Conservation (phyloP, 1,140 invertebrate genomes). For the Andricus grossulariae region DNA sequence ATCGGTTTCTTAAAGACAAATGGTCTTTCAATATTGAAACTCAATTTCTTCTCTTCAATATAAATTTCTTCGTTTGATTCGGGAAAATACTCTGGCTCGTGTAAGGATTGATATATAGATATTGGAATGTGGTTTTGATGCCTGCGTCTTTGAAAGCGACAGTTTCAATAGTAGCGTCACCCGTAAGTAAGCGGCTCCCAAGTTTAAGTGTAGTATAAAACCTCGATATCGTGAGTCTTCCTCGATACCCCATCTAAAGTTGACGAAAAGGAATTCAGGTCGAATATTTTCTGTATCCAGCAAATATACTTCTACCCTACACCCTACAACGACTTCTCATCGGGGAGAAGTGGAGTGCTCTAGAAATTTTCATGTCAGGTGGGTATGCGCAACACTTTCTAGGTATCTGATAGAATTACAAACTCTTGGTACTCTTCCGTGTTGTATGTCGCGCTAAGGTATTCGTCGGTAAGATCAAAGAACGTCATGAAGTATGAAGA, state of each 20-base stretch:
- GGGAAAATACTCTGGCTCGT: not conserved
- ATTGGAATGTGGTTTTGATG: constrained; percentile 44
- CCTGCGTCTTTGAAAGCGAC: constrained; percentile 55
- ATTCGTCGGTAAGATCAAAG: constrained; percentile 41
- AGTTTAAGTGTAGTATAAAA: constrained; percentile 61
- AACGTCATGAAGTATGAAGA: not conserved
- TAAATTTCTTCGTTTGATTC: not conserved
- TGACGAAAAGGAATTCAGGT: constrained; percentile 45
- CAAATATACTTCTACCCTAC: constrained; percentile 30
- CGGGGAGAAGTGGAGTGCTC: constrained; percentile 42
- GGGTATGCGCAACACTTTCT: constrained; percentile 50
- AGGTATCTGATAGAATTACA: constrained; percentile 50
- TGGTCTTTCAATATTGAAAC: not conserved
- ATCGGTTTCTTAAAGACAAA: not conserved
- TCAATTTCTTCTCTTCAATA: not conserved
- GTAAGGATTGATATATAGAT: not conserved
- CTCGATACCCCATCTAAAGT: constrained; percentile 53
- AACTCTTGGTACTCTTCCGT: constrained; percentile 34
- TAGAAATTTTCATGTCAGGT: constrained; percentile 45
- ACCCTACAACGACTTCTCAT: not conserved
- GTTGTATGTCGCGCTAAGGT: constrained; percentile 32
- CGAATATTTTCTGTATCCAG: constrained; percentile 47
- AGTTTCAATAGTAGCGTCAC: constrained; percentile 57
- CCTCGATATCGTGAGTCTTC: constrained; percentile 57
- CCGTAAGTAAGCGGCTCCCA: constrained; percentile 49